Conservation (phyloP, 2,113 vertebrate genomes). For the Stegastes partitus region DNA sequence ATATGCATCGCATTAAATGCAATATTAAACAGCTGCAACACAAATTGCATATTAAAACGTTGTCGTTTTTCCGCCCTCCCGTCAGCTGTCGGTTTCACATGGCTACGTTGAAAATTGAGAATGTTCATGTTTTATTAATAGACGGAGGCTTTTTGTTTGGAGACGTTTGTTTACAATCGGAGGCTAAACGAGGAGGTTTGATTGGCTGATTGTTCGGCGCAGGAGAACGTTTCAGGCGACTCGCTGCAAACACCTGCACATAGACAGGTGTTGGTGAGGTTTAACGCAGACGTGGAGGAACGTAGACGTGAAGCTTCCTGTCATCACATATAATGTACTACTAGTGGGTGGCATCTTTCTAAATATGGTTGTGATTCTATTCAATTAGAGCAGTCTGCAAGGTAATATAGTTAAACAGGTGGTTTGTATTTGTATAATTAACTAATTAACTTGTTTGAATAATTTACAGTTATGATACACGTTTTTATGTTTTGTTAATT, state of each 20-base stretch:
- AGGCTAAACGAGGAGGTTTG: constrained; percentile 48
- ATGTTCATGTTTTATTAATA: constrained; percentile 47
- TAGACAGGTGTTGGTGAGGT: constrained; percentile 32
- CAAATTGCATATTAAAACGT: constrained; percentile 35
- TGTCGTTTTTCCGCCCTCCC: not conserved
- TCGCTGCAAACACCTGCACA: constrained; percentile 4
- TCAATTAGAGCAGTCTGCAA: not conserved
- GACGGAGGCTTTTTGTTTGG: constrained; percentile 28
- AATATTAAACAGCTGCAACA: constrained; percentile 30
- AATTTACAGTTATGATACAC: too few species aligned
- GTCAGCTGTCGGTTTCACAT: constrained; percentile 12
- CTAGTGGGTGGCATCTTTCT: not conserved
- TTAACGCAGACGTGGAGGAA: constrained; percentile 16
- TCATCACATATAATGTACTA: not conserved
- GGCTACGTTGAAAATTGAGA: constrained; percentile 4
- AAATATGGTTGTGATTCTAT: too few species aligned
- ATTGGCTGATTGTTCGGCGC: constrained; percentile 21
- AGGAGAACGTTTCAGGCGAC: not conserved
- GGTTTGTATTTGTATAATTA: not conserved
- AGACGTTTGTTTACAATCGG: constrained; percentile 26
- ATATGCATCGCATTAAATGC: constrained; percentile 26
- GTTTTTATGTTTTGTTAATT: too few species aligned
- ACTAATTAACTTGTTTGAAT: too few species aligned
- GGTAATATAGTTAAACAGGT: not conserved
- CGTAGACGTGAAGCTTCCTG: not conserved